These are phyloP conservation scores for Rhaphigaster nebulosa DNA, from an alignment of 2,888 invertebrate genomes.

Conservation along the genomic window DNA sequence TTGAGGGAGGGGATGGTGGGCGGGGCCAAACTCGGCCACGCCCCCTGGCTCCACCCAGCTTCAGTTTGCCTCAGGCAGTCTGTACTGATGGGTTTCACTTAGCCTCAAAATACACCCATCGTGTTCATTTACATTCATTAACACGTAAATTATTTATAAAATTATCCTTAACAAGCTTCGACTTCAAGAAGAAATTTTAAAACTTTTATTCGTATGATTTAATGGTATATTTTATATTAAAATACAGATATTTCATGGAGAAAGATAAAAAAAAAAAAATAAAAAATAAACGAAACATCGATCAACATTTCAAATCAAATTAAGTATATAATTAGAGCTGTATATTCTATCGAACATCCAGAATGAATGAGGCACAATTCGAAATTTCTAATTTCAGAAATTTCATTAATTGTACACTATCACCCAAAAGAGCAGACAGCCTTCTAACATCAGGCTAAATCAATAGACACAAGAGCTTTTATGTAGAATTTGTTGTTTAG, in stretches of 20 bases:
- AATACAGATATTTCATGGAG: background rate
- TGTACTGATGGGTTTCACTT: background rate
- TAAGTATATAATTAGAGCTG: too few species aligned
- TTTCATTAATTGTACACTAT: too few species aligned
- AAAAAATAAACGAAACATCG: too few species aligned
- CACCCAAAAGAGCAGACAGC: too few species aligned
- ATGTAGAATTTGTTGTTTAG: too few species aligned
- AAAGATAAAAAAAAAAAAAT: background rate
- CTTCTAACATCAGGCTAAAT: too few species aligned
- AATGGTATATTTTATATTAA: background rate
- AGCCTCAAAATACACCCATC: background rate
- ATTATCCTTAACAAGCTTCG: background rate
- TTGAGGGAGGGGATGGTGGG: conserved; percentile 32
- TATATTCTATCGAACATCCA: too few species aligned
- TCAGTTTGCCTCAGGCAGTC: conserved; percentile 49
- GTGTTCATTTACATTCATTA: conserved; percentile 17
- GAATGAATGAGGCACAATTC: too few species aligned
- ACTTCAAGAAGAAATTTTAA: background rate
- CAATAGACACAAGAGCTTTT: too few species aligned
- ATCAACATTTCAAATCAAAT: too few species aligned
- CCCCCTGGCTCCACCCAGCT: conserved; percentile 39
- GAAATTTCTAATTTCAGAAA: too few species aligned
- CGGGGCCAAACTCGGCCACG: background rate
- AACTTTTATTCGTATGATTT: background rate
- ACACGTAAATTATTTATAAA: background rate